Evolutionary conservation across 2,888 invertebrate genomes (phyloP), one percentile per base, ranked within the genome.

Genomic region (Tribolium freemani): DNA sequence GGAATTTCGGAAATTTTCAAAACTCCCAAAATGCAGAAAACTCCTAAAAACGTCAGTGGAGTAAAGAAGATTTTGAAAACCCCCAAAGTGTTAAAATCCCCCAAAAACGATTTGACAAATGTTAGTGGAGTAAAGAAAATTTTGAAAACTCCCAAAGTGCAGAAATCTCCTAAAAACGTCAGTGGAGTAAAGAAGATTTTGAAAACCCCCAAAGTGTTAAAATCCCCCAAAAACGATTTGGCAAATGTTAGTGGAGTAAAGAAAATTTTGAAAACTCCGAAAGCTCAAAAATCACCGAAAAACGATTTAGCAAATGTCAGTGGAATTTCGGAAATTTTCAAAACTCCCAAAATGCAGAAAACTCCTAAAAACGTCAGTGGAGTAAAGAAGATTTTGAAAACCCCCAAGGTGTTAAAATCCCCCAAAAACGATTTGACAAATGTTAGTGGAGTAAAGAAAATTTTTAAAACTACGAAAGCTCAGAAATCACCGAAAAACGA

Each of bases 151-250:
- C 16, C 16, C 1, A 16, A 16, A 16, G 16, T 2, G 1, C 16
- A 16, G 16, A 16, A 16, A 16, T 16, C 16, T 1, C 16, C 16
- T 1, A 16, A 16, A 16, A 16, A 16, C 58, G 60, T 79, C 1
- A 50, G 46, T 5, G 81, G 79, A 3, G 64, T 82, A 1, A 80
- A 77, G 66, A 76, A 78, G 66, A 50, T 83, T 4, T 51, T 82
- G 8, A 67, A 10, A n/a, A 80, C 81, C 6, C 81, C 82, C 0
- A 79, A 72, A 63, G 11, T 44, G 10, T 50, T 46, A 8, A 79
- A 75, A 51, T 74, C 74, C 0, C 80, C 79, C 3, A 53, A 56
- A 21, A 79, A 78, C 53, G 77, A 78, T 71, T 64, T 79, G 3
- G 64, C 67, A 3, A 69, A 76, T 2, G 50, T 78, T 9, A 68